Conservation (phyloP, 2,113 vertebrate genomes). For the Xiphophorus couchianus region DNA sequence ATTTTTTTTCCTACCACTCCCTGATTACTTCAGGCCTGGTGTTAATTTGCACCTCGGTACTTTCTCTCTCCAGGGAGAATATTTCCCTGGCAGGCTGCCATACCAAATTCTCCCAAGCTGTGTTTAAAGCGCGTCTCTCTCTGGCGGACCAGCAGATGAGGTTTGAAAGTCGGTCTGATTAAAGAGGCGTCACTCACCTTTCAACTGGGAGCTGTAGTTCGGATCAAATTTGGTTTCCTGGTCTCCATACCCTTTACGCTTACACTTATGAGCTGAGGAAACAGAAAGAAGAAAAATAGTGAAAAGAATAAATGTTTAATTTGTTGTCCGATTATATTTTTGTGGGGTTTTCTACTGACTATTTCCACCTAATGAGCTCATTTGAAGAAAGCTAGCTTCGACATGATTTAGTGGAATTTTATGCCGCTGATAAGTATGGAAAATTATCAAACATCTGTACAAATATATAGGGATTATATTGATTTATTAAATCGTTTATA, state of each 20-base stretch:
- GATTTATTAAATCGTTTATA: no score
- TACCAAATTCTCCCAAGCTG: constrained; percentile 17
- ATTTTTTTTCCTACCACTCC: no score
- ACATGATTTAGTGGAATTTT: not conserved
- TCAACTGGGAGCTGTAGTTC: constrained; percentile 75
- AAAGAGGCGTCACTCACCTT: constrained; percentile 65
- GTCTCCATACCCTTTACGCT: constrained; percentile 34
- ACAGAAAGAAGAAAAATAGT: not conserved
- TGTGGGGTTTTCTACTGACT: not conserved
- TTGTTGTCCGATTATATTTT: not conserved
- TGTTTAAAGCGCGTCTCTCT: not conserved
- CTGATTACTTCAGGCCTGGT: not conserved
- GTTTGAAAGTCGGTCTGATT: not conserved
- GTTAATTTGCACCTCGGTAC: not conserved
- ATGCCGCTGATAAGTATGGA: not conserved
- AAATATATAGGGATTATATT: no score
- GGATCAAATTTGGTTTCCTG: constrained; percentile 55
- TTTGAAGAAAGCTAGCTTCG: not conserved
- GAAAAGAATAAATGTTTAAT: not conserved
- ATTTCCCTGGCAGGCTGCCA: constrained; percentile 3
- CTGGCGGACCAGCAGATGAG: not conserved
- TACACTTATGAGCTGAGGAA: constrained; percentile 77
- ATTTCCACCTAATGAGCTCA: not conserved
- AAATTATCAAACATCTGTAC: not conserved
- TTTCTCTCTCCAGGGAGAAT: not conserved